Conservation (phyloP, 2,888 invertebrate genomes). For the Ophraella communa region DNA sequence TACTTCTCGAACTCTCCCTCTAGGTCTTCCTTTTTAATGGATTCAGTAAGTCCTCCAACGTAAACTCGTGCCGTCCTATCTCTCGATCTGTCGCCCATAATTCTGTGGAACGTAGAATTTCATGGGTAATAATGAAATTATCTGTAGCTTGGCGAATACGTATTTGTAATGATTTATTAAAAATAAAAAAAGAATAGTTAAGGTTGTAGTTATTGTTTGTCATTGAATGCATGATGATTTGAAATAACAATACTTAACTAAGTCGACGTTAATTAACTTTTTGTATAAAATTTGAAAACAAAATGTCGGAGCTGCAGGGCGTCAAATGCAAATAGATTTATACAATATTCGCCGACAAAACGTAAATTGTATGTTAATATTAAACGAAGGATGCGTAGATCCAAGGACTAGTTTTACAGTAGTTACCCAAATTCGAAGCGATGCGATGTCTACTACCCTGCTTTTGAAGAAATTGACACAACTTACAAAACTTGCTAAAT, state of each 20-base stretch:
- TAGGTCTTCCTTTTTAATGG: conserved; percentile 90
- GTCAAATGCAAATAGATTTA: conserved; percentile 45
- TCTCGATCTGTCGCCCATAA: conserved; percentile 51
- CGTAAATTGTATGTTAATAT: conserved; percentile 53
- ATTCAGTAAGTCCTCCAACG: conserved; percentile 87
- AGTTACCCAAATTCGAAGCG: conserved; percentile 60
- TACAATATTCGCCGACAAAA: conserved; percentile 60
- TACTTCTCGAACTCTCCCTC: conserved; percentile 91
- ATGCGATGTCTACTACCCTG: conserved; percentile 32
- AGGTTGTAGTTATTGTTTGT: conserved; percentile 42
- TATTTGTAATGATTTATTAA: conserved; percentile 48
- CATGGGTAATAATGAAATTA: conserved; percentile 44
- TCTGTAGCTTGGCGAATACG: conserved; percentile 58
- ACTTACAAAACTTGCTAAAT: conserved; percentile 8
- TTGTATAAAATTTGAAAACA: conserved; percentile 45
- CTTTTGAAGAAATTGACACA: conserved; percentile 35
- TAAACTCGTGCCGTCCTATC: conserved; percentile 77
- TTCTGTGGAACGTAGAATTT: conserved; percentile 59
- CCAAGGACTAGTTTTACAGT: conserved; percentile 57
- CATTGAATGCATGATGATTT: conserved; percentile 41
- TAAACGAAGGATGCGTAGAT: conserved; percentile 57
- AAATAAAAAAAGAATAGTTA: conserved; percentile 40
- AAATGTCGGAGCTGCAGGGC: conserved; percentile 56
- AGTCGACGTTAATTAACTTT: conserved; percentile 17
- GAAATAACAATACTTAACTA: conserved; percentile 49